phyloP scores from a whole-genome alignment of 2,113 vertebrate species.

The Ictalurus punctatus region DNA sequence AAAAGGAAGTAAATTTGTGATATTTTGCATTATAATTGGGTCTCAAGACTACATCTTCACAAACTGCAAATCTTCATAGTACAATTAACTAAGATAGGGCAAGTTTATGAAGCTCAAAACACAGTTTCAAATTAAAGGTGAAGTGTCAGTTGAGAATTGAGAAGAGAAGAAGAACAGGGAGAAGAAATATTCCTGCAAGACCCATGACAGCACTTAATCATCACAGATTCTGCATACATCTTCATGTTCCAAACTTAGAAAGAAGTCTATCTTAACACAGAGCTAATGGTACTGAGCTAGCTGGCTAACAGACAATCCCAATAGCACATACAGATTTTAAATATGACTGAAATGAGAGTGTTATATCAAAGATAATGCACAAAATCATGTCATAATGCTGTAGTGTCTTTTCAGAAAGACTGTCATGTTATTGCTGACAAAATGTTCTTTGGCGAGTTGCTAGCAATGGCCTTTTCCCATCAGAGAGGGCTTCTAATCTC shows the following conservation, averaged over 20 bases:
- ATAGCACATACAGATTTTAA: not conserved
- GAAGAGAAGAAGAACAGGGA: not conserved
- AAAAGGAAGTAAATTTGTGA: conserved; percentile 27
- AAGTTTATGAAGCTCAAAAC: conserved; percentile 8
- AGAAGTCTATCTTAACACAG: not conserved
- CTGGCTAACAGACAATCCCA: not conserved
- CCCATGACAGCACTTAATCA: not conserved
- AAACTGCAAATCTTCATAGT: not conserved
- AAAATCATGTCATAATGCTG: not conserved
- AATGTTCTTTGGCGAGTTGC: not conserved
- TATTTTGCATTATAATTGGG: not conserved
- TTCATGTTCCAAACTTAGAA: not conserved
- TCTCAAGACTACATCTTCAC: not conserved
- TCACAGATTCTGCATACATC: not conserved
- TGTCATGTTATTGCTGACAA: not conserved
- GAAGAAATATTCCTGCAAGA: not conserved
- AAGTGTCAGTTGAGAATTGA: not conserved
- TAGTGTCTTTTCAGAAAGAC: not conserved
- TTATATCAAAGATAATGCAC: not conserved
- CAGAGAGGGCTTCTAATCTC: not conserved
- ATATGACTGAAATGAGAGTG: not conserved
- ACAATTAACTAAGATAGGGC: not conserved
- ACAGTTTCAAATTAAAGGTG: not conserved
- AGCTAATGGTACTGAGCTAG: not conserved
- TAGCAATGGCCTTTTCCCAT: not conserved